Evolutionary conservation across 2,888 invertebrate species (phyloP), one percentile per base, ranked within the genome.

Genomic region (Drosophila tripunctata): DNA sequence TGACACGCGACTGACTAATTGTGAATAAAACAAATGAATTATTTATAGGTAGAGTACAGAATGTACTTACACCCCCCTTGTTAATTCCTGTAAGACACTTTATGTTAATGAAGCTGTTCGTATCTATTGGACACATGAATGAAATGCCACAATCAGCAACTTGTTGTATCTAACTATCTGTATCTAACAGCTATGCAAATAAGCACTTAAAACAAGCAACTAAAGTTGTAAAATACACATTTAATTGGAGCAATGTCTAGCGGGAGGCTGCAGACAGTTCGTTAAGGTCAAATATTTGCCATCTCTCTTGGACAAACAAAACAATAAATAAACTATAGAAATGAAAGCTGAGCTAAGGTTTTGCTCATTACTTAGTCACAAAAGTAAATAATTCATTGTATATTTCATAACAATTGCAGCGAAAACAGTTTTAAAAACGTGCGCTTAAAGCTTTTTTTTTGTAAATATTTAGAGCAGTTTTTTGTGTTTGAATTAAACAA

Each of bases 161-260:
- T 45, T 31, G 45, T 47, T 33, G 33, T 33, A 33, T 21, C 33
- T 36, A 8, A 8, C 17, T 22, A 14, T 5, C 12, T 8, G 12
- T 14, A 35, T 12, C 43, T 40, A 74, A 36, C 75, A 71, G 65
- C 71, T 72, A 70, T 75, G 75, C 55, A 72, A 72, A 75, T 70
- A 61, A 43, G 30, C 24, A 43, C 2, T 30, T 17, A 19, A 47
- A 65, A 71, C 72, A 55, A 55, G 67, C 40, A 27, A 35, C 8
- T 17, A 24, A 41, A 36, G 36, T 50, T 47, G 45, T 38, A 24
- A 57, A 57, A 50, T 56, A 43, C 55, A 61, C 40, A 47, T 35
- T 40, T 41, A 57, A 50, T 33, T 57, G 19, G 57, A 35, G 57
- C 57, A 57, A 56, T 56, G 48, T 33, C 56, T 45, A 21, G 41